These are phyloP conservation scores for Cydia fagiglandana DNA, from an alignment of 1,140 invertebrate species.

Conservation along the genomic window DNA sequence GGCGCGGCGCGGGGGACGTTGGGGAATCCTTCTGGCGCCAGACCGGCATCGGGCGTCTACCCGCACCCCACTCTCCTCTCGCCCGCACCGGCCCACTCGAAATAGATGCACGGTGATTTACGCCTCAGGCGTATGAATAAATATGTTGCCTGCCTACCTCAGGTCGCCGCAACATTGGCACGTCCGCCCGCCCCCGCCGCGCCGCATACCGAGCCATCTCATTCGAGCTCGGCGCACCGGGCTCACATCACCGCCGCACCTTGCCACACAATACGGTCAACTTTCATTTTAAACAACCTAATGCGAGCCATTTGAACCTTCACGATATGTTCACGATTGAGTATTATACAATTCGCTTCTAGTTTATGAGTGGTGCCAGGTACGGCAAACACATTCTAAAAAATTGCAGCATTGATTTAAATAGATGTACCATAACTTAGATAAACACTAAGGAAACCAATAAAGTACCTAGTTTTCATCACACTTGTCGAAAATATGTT, in stretches of 20 bases:
- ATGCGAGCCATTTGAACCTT: conserved; percentile 1
- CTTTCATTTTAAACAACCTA: conserved; percentile 24
- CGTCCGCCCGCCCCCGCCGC: conserved; percentile 69
- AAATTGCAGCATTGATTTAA: not conserved
- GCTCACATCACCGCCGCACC: conserved; percentile 23
- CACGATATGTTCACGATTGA: not conserved
- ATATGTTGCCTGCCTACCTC: conserved; percentile 67
- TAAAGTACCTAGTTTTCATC: no score
- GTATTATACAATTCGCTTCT: not conserved
- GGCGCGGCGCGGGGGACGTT: conserved; percentile 66
- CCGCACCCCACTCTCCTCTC: conserved; percentile 56
- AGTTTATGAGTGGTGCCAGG: not conserved
- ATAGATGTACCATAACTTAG: no score
- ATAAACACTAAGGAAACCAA: no score
- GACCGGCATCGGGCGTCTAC: conserved; percentile 74
- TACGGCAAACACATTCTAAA: no score
- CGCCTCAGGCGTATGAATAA: conserved; percentile 75
- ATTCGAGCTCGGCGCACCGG: conserved; percentile 17
- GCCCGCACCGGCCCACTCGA: conserved; percentile 65
- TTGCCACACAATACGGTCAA: conserved; percentile 30
- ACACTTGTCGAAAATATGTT: no score
- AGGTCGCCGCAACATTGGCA: conserved; percentile 56
- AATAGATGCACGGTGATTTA: conserved; percentile 78
- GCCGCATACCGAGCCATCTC: conserved; percentile 40
- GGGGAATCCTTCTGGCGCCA: conserved; percentile 80